Percentiles rank a stretch among this genome's conserved stretches.
Evolutionary conservation across 2,113 vertebrate genomes (phyloP).

Genomic region (Menidia beryllina): DNA sequence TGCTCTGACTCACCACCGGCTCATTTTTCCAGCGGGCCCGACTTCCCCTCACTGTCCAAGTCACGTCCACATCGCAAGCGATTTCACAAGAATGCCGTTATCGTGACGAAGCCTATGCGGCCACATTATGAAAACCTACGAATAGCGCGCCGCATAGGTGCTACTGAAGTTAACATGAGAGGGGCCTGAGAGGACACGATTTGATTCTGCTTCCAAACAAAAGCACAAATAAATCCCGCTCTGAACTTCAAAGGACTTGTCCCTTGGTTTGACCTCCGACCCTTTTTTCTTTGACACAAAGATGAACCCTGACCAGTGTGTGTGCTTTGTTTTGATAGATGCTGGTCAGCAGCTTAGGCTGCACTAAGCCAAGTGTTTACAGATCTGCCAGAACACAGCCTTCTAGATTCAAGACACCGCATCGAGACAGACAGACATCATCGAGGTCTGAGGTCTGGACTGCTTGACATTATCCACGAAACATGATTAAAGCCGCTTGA

Average conservation of each 20-base stretch:
- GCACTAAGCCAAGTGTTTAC: slow-evolving; percentile 66
- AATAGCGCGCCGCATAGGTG: slow-evolving; percentile 6
- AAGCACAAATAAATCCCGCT: slow-evolving; percentile 1
- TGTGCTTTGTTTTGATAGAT: slow-evolving; percentile 62
- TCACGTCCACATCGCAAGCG: slow-evolving; percentile 64
- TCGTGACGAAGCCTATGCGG: slow-evolving; percentile 22
- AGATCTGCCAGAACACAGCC: slow-evolving; percentile 54
- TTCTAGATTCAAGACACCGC: slow-evolving; percentile 49
- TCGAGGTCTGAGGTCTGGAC: slow-evolving; percentile 39
- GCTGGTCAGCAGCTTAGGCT: slow-evolving; percentile 54
- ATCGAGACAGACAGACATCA: slow-evolving; percentile 37
- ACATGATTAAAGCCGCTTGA: slow-evolving; percentile 29
- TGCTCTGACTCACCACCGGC: slow-evolving; percentile 36
- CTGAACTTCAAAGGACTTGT: slow-evolving; percentile 42
- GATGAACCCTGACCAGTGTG: slow-evolving; percentile 23
- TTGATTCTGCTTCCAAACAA: background rate
- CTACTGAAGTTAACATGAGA: background rate
- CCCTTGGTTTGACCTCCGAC: slow-evolving; percentile 33
- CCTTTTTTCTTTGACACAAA: slow-evolving; percentile 43
- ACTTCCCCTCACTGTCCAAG: slow-evolving; percentile 51
- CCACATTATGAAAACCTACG: slow-evolving; percentile 18
- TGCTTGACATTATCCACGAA: slow-evolving; percentile 33
- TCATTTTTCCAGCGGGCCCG: slow-evolving; percentile 14
- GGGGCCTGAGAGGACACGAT: background rate
- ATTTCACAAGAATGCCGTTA: slow-evolving; percentile 53